Evolutionary conservation across 2,113 vertebrate species (phyloP).

Genomic region (Microtus richardsoni): DNA sequence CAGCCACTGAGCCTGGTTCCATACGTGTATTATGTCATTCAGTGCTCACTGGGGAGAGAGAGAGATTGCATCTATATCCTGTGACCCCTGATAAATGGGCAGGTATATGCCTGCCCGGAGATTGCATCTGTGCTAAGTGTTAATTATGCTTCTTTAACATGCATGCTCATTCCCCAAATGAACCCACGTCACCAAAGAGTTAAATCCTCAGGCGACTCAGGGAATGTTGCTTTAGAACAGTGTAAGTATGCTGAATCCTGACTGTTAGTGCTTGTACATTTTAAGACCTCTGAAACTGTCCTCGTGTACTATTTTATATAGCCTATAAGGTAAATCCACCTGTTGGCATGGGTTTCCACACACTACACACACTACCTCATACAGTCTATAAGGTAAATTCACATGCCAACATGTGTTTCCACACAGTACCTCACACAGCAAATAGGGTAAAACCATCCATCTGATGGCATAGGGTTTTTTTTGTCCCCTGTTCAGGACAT

Average conservation of each 20-base stretch:
- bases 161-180: not conserved
- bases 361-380: no score
- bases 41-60: not conserved
- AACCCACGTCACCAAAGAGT: not conserved
- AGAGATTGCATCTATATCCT: not conserved
- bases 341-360: not conserved
- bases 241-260: not conserved
- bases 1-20: not conserved
- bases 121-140: not conserved
- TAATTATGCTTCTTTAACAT: not conserved
- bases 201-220: not conserved
- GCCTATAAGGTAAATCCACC: not conserved
- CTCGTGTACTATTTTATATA: not conserved
- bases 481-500: not conserved
- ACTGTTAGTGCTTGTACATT: not conserved
- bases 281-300: slow-evolving; percentile 39
- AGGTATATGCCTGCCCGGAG: not conserved
- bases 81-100: not conserved
- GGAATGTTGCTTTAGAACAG: not conserved
- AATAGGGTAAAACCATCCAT: not conserved
- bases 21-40: not conserved
- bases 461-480: not conserved
- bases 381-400: not conserved
- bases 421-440: not conserved
- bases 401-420: not conserved